A percentile compares a stretch with the other conserved stretches of the same genome.
Conservation (phyloP, 2,888 invertebrate species). For the Cerastoderma edule region DNA sequence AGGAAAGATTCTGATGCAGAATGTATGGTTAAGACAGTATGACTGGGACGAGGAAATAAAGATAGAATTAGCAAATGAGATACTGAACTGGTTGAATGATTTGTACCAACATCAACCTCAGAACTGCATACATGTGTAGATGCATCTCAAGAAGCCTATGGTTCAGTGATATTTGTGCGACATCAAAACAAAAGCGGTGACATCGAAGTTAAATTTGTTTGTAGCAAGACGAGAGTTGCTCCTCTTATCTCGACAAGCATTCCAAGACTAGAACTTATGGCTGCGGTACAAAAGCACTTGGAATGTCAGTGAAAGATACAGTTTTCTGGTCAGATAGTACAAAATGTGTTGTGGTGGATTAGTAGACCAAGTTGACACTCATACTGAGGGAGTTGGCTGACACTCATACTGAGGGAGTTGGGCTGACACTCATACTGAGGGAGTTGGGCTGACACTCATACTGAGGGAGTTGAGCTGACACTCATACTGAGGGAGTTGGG, state of each 20-base stretch:
- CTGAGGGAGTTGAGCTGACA: no score
- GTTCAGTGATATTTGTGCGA: slow-evolving; percentile 31
- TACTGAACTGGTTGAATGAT: background rate
- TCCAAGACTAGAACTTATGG: slow-evolving; percentile 32
- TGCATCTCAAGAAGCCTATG: slow-evolving; percentile 44
- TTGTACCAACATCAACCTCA: background rate
- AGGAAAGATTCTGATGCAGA: slow-evolving; percentile 71
- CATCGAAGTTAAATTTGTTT: slow-evolving; percentile 1
- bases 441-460: no score
- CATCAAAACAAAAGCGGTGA: slow-evolving; percentile 3
- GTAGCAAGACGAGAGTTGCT: slow-evolving; percentile 32
- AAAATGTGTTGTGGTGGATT: slow-evolving; percentile 15
- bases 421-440: no score
- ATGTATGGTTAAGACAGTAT: slow-evolving; percentile 65
- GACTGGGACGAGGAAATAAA: slow-evolving; percentile 72
- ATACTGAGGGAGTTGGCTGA: no score
- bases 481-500: no score
- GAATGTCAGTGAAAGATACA: slow-evolving; percentile 9
- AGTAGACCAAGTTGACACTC: slow-evolving; percentile 4
- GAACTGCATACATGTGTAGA: slow-evolving; percentile 45
- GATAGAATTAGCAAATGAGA: background rate
- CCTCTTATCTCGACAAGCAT: slow-evolving; percentile 26
- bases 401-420: no score
- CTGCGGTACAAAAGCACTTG: slow-evolving; percentile 24
- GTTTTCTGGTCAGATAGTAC: slow-evolving; percentile 34